Conservation (phyloP, 2,797 vertebrate genomes). For the Acanthis flammea region DNA sequence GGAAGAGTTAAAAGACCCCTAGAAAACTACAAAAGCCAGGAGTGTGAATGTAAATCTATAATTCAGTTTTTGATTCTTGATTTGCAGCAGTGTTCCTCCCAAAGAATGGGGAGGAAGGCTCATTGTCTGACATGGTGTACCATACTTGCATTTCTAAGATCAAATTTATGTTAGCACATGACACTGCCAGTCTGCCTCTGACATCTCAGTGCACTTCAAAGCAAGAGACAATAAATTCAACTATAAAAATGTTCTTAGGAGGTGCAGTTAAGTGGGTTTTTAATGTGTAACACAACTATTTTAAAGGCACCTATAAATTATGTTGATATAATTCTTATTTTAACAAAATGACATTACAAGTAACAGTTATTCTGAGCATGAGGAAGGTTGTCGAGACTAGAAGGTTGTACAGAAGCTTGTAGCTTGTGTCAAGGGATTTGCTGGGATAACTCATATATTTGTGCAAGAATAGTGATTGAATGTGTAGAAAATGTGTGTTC, state of each 20-base stretch:
- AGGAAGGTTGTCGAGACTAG: background rate
- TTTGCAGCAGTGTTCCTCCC: background rate
- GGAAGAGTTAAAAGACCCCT: background rate
- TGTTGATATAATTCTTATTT: background rate
- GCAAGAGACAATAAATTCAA: background rate
- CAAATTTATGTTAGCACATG: background rate
- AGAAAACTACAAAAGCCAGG: background rate
- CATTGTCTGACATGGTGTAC: fast-evolving
- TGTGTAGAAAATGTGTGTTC: background rate
- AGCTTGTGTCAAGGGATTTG: background rate
- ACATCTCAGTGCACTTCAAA: background rate
- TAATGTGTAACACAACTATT: background rate
- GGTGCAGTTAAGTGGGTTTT: background rate
- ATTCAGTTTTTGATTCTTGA: background rate
- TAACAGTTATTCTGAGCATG: background rate
- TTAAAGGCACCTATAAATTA: background rate
- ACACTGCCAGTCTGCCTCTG: background rate
- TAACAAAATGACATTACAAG: background rate
- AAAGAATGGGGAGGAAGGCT: background rate
- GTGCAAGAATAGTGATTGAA: background rate
- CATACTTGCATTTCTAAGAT: background rate
- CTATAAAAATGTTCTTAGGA: background rate
- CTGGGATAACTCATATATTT: background rate
- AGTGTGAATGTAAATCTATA: background rate
- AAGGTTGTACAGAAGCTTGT: background rate